Evolutionary conservation across 2,113 vertebrate genomes (phyloP), one percentile per base, ranked within the genome.

Genomic region (Lanius collurio): DNA sequence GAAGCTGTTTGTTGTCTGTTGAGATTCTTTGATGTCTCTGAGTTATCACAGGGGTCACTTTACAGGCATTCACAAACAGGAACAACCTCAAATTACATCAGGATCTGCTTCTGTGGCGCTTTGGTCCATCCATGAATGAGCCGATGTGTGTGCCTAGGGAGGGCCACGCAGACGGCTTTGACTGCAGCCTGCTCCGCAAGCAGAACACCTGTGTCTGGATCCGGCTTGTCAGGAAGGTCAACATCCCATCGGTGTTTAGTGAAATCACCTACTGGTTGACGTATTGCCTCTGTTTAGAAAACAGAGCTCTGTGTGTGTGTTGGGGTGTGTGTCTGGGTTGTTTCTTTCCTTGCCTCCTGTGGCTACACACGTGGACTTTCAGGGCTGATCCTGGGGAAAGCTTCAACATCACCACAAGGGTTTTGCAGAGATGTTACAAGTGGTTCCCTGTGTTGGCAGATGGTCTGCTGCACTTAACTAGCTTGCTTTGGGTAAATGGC

Each of bases 111-210:
- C 0, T 22, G 1, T 0, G 1, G 22, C 44, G 41, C 15, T 37
- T 57, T 35, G 67, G 55, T 37, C 31, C 2, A 0, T 42, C 65
- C 3, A 0, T 13, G n/a, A 39, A 60, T 0, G 2, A 53, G 62
- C 85, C 59, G 67, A 8, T 33, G 16, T 39, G 60, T 85, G 77
- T 82, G 69, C 74, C 30, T 20, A 82, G 81, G 77, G 56, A 89
- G 78, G 46, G 78, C 59, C 0, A 1, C 6, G 55, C 9, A 2
- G 44, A 2, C 55, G 50, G 64, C 81, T 71, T 9, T 0, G 13
- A 15, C 62, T 75, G 73, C 6, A 4, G 20, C 30, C 50, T 3
- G 41, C 46, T 81, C 44, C 0, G 0, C 47, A 30, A 30, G 60
- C 4, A 0, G 30, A 87, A 39, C 22, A 2, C n/a, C 31, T 1